Evolutionary conservation across 2,797 vertebrate species (phyloP).

Genomic region (Iguana delicatissima): DNA sequence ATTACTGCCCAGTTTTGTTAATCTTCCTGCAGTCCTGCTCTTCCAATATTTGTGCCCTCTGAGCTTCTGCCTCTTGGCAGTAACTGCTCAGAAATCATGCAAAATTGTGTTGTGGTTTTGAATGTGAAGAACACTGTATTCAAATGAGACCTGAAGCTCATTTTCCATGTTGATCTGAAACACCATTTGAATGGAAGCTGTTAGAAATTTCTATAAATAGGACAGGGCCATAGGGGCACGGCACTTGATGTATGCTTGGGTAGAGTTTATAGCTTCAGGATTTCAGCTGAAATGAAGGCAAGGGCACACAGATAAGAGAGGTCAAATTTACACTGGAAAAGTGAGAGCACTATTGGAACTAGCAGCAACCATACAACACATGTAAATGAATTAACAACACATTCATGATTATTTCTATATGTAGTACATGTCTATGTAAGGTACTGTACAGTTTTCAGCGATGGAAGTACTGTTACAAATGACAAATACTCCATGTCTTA

Average conservation of each 20-base stretch:
- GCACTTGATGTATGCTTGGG: conserved; percentile 67
- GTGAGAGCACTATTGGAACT: background rate
- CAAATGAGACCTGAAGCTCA: conserved; percentile 71
- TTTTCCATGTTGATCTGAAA: conserved; percentile 75
- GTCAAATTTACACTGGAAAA: conserved; percentile 28
- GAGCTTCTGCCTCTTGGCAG: conserved; percentile 70
- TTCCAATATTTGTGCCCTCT: conserved; percentile 42
- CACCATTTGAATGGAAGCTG: conserved; percentile 57
- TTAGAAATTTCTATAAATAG: conserved; percentile 76
- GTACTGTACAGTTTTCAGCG: background rate
- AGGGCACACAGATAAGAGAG: conserved; percentile 23
- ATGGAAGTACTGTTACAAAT: background rate
- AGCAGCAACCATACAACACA: fast-evolving
- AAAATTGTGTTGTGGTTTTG: conserved; percentile 71
- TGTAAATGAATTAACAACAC: background rate
- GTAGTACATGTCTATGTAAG: background rate
- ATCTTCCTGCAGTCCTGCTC: conserved; percentile 49
- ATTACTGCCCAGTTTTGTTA: conserved; percentile 49
- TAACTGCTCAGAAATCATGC: conserved; percentile 14
- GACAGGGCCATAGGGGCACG: conserved; percentile 76
- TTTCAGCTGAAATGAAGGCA: conserved; percentile 58
- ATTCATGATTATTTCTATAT: background rate
- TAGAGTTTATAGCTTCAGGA: conserved; percentile 68
- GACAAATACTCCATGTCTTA: background rate
- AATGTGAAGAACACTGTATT: conserved; percentile 69